Conservation (phyloP, 1,140 invertebrate genomes). For the Phymorhynchus buccinoides region DNA sequence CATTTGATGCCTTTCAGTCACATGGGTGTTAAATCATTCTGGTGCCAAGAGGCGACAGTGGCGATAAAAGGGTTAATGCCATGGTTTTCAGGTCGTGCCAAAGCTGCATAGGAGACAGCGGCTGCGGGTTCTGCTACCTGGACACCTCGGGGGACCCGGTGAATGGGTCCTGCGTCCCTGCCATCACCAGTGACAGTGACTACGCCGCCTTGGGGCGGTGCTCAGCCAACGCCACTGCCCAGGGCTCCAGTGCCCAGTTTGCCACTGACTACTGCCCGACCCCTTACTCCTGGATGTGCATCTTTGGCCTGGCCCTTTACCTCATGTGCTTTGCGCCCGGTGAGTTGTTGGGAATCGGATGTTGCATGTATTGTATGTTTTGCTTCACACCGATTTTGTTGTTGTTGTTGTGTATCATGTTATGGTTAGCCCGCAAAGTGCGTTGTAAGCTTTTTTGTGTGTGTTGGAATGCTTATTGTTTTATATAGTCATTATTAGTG, state of each 20-base stretch:
- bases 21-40: no score
- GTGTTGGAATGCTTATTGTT: no score
- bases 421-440: no score
- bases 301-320: constrained; percentile 75
- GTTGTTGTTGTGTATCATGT: no score
- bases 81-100: constrained; percentile 59
- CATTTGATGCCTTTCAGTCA: no score
- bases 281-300: constrained; percentile 75
- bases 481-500: no score
- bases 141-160: constrained; percentile 48
- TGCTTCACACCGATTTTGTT: no score
- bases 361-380: no score
- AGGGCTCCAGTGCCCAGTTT: constrained; percentile 63
- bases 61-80: background rate
- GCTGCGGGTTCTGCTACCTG: constrained; percentile 66
- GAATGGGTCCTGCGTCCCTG: constrained; percentile 65
- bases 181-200: constrained; percentile 37
- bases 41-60: no score
- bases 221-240: constrained; percentile 49
- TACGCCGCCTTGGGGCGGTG: constrained; percentile 59
- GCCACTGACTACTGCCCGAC: constrained; percentile 76
- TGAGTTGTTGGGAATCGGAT: no score
- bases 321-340: constrained; percentile 77
- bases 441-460: no score
- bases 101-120: constrained; percentile 56